These are phyloP conservation scores for Pyrocoelia pectoralis DNA, from an alignment of 2,888 invertebrate genomes.

Conservation along the genomic window DNA sequence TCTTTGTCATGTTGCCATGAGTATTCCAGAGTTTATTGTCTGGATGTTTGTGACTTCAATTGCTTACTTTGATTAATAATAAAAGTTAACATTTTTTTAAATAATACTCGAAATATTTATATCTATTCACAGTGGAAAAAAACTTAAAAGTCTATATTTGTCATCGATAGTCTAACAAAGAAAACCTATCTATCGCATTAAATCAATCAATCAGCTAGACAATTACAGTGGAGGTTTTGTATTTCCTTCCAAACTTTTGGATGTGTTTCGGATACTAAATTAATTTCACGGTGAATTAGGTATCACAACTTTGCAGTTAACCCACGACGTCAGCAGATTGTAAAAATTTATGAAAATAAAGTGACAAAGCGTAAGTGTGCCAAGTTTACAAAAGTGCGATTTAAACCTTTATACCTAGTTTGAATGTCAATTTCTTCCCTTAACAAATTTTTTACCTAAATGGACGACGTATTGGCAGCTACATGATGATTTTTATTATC, in stretches of 20 bases:
- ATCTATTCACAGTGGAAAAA: too few relatives aligned
- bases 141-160: too few relatives aligned
- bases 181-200: too few relatives aligned
- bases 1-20: too few relatives aligned
- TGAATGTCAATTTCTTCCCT: neutral
- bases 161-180: too few relatives aligned
- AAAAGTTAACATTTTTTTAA: too few relatives aligned
- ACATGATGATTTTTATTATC: neutral
- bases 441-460: neutral
- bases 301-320: neutral
- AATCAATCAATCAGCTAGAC: too few relatives aligned
- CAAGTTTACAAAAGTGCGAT: conserved; percentile 1
- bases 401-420: neutral
- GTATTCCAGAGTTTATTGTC: too few relatives aligned
- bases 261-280: conserved; percentile 8
- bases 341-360: neutral
- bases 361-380: neutral
- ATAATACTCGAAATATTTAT: too few relatives aligned
- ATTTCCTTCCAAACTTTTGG: neutral
- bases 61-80: too few relatives aligned
- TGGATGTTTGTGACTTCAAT: too few relatives aligned
- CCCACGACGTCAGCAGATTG: neutral
- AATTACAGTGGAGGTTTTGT: too few relatives aligned
- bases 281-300: neutral
- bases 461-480: neutral